Percentiles rank a stretch among this genome's conserved stretches.
phyloP scores from a whole-genome alignment of 1,140 invertebrate species.

The Trissolcus basalis region DNA sequence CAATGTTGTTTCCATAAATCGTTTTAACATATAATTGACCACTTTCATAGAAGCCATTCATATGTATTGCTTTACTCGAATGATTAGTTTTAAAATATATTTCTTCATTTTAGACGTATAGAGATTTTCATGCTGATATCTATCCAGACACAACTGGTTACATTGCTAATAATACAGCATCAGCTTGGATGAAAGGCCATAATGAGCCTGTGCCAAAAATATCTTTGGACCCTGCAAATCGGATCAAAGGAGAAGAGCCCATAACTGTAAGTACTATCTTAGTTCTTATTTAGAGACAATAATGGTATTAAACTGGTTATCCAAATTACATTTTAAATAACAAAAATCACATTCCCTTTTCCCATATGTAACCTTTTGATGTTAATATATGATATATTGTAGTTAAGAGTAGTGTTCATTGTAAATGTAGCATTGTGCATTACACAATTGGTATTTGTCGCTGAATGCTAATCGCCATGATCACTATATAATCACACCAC shows the following conservation, averaged over 20 bases:
- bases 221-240: constrained; percentile 85
- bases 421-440: too few relatives aligned
- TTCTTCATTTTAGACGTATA: constrained; percentile 82
- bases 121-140: constrained; percentile 94
- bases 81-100: constrained; percentile 4
- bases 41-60: too few relatives aligned
- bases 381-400: too few relatives aligned
- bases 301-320: background rate
- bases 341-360: too few relatives aligned
- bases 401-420: too few relatives aligned
- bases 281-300: background rate
- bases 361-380: too few relatives aligned
- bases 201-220: constrained; percentile 85
- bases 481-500: too few relatives aligned
- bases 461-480: too few relatives aligned
- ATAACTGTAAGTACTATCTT: constrained; percentile 77
- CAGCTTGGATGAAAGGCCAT: constrained; percentile 86
- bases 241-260: constrained; percentile 78
- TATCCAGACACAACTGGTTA: constrained; percentile 91
- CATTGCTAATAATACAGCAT: constrained; percentile 84
- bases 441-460: too few relatives aligned
- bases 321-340: constrained; percentile 6
- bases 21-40: too few relatives aligned
- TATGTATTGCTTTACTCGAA: too few relatives aligned
- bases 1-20: too few relatives aligned